These are phyloP conservation scores for Podiceps cristatus DNA, from an alignment of 2,113 vertebrate genomes.

Conservation along the genomic window DNA sequence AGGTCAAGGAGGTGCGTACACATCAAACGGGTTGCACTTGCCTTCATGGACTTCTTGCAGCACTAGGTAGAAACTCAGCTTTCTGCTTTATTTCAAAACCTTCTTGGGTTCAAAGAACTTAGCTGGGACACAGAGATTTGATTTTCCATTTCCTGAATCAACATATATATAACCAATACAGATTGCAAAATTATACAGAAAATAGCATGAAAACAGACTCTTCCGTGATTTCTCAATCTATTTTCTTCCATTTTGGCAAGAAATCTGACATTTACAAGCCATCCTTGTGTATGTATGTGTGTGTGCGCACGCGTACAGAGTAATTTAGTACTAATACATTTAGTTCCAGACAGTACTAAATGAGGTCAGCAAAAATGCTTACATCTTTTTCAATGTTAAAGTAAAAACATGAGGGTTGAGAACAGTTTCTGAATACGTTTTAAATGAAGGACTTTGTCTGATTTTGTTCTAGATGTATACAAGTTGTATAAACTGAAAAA, in stretches of 20 bases:
- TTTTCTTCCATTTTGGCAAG: not conserved
- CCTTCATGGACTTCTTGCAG: not conserved
- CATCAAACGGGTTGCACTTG: not conserved
- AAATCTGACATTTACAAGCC: not conserved
- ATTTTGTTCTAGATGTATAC: not conserved
- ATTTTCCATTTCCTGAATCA: not conserved
- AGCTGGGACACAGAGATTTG: not conserved
- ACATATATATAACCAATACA: not conserved
- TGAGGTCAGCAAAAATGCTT: not conserved
- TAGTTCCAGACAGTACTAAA: not conserved
- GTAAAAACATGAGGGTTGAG: not conserved
- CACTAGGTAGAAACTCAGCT: not conserved
- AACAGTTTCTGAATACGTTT: not conserved
- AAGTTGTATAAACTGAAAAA: not conserved
- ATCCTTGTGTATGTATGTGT: rapidly evolving
- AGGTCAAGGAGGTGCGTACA: not conserved
- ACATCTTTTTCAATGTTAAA: not conserved
- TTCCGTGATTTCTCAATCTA: not conserved
- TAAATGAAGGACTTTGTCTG: not conserved
- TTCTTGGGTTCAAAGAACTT: not conserved
- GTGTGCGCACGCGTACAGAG: not conserved
- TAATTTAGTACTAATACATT: not conserved
- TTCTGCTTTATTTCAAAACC: not conserved
- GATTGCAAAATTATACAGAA: not conserved
- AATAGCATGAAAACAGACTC: not conserved